Percentiles rank a stretch among this genome's conserved stretches.
These are phyloP conservation scores for Pomacea maculata DNA, from an alignment of 1,140 invertebrate species.

Conservation along the genomic window DNA sequence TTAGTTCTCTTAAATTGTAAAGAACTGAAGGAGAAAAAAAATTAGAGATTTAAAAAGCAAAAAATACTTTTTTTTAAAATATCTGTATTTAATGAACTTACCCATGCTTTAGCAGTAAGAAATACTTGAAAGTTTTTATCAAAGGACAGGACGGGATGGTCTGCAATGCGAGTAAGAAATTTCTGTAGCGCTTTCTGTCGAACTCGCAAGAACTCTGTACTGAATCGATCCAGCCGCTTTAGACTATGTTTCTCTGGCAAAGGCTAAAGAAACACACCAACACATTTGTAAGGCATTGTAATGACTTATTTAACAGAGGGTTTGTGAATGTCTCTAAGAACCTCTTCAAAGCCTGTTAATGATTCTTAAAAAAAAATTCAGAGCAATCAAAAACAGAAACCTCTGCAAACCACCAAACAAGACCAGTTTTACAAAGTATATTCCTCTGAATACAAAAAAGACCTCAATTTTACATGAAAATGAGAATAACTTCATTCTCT, in stretches of 20 bases:
- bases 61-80: neutral
- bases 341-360: too few relatives aligned
- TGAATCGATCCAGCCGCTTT: conserved; percentile 78
- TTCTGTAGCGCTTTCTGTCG: conserved; percentile 77
- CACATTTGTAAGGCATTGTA: neutral
- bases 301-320: neutral
- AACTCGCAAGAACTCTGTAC: conserved; percentile 77
- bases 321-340: too few relatives aligned
- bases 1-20: too few relatives aligned
- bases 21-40: too few relatives aligned
- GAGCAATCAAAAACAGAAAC: neutral
- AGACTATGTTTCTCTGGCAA: conserved; percentile 79
- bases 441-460: neutral
- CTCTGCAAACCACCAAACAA: neutral
- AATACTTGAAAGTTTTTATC: conserved; percentile 76
- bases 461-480: neutral
- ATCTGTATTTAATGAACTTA: conserved; percentile 51
- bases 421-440: neutral
- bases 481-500: too few relatives aligned
- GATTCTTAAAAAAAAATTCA: too few relatives aligned
- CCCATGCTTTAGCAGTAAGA: conserved; percentile 75
- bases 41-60: neutral
- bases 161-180: conserved; percentile 74
- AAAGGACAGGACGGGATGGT: conserved; percentile 79
- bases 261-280: conserved; percentile 68